Conservation (phyloP, 2,888 invertebrate species). For the Aleiodes leptofemur region DNA sequence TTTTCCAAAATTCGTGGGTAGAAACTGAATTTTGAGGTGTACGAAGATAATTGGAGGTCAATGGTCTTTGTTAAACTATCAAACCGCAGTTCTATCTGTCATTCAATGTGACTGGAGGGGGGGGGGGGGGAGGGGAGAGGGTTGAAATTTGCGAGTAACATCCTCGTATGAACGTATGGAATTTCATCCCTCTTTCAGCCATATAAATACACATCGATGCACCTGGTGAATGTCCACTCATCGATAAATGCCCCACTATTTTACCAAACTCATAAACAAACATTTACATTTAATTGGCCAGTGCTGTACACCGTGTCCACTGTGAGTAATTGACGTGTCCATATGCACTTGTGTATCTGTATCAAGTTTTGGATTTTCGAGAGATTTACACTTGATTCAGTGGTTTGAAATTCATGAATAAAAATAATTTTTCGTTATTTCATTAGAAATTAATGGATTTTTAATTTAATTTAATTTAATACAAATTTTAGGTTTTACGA, state of each 20-base stretch:
- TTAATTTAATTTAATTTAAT: no score
- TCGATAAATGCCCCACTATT: slow-evolving; percentile 71
- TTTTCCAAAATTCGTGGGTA: slow-evolving; percentile 44
- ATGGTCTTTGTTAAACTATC: slow-evolving; percentile 60
- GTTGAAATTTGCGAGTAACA: slow-evolving; percentile 24
- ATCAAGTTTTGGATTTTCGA: neutral
- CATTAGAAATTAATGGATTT: no score
- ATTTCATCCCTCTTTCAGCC: neutral
- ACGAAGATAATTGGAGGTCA: neutral
- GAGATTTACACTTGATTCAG: neutral
- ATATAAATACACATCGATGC: slow-evolving; percentile 63
- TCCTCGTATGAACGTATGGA: slow-evolving; percentile 28
- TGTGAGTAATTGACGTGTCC: slow-evolving; percentile 26
- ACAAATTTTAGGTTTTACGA: no score
- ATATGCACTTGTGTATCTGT: neutral
- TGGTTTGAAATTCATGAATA: neutral
- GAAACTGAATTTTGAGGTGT: slow-evolving; percentile 3
- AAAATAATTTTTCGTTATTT: no score
- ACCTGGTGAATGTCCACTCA: slow-evolving; percentile 66
- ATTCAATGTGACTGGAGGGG: slow-evolving; percentile 19
- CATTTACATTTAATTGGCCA: slow-evolving; percentile 74
- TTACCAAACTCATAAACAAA: slow-evolving; percentile 71
- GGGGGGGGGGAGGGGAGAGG: neutral
- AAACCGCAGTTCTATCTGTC: slow-evolving; percentile 59
- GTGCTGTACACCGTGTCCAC: slow-evolving; percentile 36